Evolutionary conservation across 2,113 vertebrate species (phyloP), one percentile per base, ranked within the genome.

Genomic region (Nothocercus julius): DNA sequence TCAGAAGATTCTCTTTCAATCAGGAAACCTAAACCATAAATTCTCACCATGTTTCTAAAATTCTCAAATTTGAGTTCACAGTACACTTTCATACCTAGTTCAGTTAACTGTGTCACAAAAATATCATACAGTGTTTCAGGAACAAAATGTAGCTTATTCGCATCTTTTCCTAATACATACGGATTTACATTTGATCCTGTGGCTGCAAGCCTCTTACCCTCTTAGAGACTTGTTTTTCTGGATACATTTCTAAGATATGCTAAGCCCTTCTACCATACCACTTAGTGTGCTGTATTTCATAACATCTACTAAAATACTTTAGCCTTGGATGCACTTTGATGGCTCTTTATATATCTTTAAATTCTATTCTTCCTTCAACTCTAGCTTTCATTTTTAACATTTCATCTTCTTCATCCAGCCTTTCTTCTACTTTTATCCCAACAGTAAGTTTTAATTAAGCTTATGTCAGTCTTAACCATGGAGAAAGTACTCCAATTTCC

Each of bases 391-490:
- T 1, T 36, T 89, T 72, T 20, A 75, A 59, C 1, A 5, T 53
- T 70, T 81, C 36, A 58, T 47, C n/a, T 84, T n/a, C 49, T 54
- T 72, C 36, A 87, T 42, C 22, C 22, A 77, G 20, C 7, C 36
- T 62, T 90, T 45, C 10, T 72, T 63, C 14, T 24, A 79, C 5
- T 12, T 58, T 59, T 59, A 44, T 72, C 64, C 22, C 38, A 44
- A n/a, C 11, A 47, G 7, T 56, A 40, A 80, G 30, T 44, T 70
- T 78, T 70, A 54, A 54, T 63, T 28, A 90, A 82, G 13, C 2
- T 0, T 77, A 1, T 45, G n/a, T 47, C n/a, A 32, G 14, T 58
- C 56, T 75, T 68, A 28, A 3, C 5, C 22, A 49, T 2, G 8
- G 45, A 85, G n/a, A 24, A 75, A 30, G 62, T 67, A 67, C 2